Conservation (phyloP, 2,113 vertebrate genomes). For the Vicugna pacos region DNA sequence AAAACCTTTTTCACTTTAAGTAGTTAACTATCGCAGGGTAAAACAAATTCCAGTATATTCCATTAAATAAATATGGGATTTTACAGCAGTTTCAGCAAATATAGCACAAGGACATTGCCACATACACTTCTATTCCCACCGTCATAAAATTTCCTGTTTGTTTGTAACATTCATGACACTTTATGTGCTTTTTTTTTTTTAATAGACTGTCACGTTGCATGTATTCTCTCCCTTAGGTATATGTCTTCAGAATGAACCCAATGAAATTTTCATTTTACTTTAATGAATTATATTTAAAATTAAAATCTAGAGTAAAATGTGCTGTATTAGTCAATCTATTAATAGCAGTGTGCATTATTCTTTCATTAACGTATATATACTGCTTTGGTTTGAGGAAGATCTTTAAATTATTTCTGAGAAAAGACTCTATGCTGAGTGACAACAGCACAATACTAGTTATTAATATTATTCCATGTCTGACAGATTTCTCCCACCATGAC, state of each 20-base stretch:
- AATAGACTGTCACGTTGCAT: background rate
- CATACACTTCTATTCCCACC: background rate
- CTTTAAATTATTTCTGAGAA: conserved; percentile 67
- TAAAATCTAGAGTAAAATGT: conserved; percentile 52
- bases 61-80: conserved; percentile 18
- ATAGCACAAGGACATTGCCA: background rate
- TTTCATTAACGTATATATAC: background rate
- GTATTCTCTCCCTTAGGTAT: background rate
- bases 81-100: background rate
- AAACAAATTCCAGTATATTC: background rate
- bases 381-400: conserved; percentile 32
- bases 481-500: conserved; percentile 66
- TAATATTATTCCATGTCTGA: conserved; percentile 66
- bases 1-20: background rate
- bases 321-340: background rate
- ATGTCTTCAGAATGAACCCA: conserved; percentile 16
- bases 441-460: conserved; percentile 58
- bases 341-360: background rate
- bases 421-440: conserved; percentile 66
- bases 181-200: background rate
- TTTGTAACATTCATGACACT: background rate
- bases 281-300: conserved; percentile 59
- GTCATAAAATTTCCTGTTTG: background rate
- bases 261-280: background rate
- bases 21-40: background rate